Evolutionary conservation across 2,888 invertebrate species (phyloP).

Genomic region (Drosophila eohydei): DNA sequence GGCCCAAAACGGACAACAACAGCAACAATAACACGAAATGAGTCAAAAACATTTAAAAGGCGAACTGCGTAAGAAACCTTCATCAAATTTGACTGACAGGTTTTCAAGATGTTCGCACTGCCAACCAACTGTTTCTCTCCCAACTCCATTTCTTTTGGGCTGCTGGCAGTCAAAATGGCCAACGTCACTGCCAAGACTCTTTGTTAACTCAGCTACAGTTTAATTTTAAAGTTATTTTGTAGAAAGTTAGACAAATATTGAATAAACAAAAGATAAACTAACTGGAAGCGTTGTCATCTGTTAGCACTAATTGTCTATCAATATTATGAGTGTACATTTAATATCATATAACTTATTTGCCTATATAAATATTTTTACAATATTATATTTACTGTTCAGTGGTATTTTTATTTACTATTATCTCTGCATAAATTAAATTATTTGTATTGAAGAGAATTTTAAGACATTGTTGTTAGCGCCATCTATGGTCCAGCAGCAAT

Average conservation of each 20-base stretch:
- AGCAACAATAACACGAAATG: conserved; percentile 45
- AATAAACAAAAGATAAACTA: background rate
- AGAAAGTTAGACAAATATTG: conserved; percentile 1
- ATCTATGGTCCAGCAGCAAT: conserved; percentile 25
- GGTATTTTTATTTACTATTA: no score
- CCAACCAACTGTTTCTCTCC: conserved; percentile 52
- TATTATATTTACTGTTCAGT: no score
- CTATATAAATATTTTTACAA: background rate
- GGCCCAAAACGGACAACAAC: conserved; percentile 46
- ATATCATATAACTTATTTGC: background rate
- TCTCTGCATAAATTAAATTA: background rate
- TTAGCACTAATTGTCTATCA: background rate
- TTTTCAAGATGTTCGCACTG: conserved; percentile 84
- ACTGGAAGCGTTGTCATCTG: background rate
- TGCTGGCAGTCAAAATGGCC: conserved; percentile 52
- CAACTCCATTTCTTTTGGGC: conserved; percentile 59
- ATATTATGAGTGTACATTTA: background rate
- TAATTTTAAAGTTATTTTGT: conserved; percentile 1
- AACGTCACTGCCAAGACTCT: conserved; percentile 32
- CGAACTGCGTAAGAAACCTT: conserved; percentile 77
- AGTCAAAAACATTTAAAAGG: conserved; percentile 69
- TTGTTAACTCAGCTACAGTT: background rate
- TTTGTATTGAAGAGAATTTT: background rate
- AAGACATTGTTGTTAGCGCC: conserved; percentile 20
- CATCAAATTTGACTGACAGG: conserved; percentile 84